Percentiles rank a stretch among this genome's conserved stretches.
Evolutionary conservation across 2,888 invertebrate genomes (phyloP).

Genomic region (Diaphora mendica): DNA sequence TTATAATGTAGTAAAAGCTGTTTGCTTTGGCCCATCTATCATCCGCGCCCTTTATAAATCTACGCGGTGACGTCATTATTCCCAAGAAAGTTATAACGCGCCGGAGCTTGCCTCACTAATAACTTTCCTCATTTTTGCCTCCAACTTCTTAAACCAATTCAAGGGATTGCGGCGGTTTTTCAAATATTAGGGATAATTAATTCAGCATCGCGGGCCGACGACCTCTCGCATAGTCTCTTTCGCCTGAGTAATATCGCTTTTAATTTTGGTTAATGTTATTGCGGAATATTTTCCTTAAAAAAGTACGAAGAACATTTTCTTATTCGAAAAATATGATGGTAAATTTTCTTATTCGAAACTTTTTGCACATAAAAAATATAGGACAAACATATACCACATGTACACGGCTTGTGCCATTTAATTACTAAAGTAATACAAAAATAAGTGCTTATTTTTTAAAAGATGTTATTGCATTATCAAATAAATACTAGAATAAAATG

Average conservation of each 20-base stretch:
- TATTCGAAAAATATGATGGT: background rate
- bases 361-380: background rate
- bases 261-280: background rate
- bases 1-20: background rate
- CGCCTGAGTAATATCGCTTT: background rate
- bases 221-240: background rate
- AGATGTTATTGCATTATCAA: too few species aligned
- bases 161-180: background rate
- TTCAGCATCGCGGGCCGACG: background rate
- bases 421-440: background rate
- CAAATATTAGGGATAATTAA: background rate
- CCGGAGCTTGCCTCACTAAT: background rate
- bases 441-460: too few species aligned
- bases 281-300: background rate
- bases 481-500: background rate
- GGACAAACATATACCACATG: background rate
- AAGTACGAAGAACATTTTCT: background rate
- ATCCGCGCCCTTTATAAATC: background rate
- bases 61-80: background rate
- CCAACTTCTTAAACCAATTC: background rate
- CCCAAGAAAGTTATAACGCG: background rate
- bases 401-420: background rate
- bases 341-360: background rate
- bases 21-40: background rate
- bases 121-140: background rate